Evolutionary conservation across 2,888 invertebrate species (phyloP).

Genomic region (Stictocephala bisonia): DNA sequence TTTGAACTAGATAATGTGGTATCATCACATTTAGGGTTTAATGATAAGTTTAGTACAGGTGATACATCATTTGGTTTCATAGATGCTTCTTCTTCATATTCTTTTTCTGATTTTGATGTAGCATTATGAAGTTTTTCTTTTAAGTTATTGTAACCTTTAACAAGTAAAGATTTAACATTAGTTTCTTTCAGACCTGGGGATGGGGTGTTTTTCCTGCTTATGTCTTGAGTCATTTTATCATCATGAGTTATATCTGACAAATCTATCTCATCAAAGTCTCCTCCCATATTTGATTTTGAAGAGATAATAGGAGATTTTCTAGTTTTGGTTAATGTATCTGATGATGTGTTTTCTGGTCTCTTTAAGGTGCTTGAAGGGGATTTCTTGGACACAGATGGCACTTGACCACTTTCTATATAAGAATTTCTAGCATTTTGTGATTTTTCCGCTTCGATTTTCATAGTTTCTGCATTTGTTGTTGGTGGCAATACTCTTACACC

Average conservation of each 20-base stretch:
- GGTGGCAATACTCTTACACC: slow-evolving; percentile 61
- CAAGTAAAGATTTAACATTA: slow-evolving; percentile 60
- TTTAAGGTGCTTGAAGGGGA: slow-evolving; percentile 21
- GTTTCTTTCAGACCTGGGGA: slow-evolving; percentile 54
- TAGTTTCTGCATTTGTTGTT: slow-evolving; percentile 44
- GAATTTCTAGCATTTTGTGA: slow-evolving; percentile 57
- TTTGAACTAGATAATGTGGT: neutral
- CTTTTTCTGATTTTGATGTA: slow-evolving; percentile 40
- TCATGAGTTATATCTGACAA: slow-evolving; percentile 52
- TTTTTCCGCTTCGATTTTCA: slow-evolving; percentile 54
- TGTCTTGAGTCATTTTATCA: slow-evolving; percentile 48
- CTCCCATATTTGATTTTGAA: slow-evolving; percentile 16
- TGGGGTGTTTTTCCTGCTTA: slow-evolving; percentile 47
- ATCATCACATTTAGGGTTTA: neutral
- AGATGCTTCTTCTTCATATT: slow-evolving; percentile 58
- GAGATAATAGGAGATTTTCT: slow-evolving; percentile 26
- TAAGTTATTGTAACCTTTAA: slow-evolving; percentile 63
- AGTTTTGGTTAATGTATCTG: slow-evolving; percentile 15
- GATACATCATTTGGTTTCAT: slow-evolving; percentile 26
- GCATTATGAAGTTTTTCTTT: slow-evolving; percentile 65
- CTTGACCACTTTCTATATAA: slow-evolving; percentile 55
- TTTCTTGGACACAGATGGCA: slow-evolving; percentile 34
- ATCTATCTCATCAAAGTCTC: slow-evolving; percentile 57
- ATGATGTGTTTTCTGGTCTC: slow-evolving; percentile 32
- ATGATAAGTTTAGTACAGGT: neutral